Conservation (phyloP, 2,797 vertebrate genomes). For the Anguilla pacifica region DNA sequence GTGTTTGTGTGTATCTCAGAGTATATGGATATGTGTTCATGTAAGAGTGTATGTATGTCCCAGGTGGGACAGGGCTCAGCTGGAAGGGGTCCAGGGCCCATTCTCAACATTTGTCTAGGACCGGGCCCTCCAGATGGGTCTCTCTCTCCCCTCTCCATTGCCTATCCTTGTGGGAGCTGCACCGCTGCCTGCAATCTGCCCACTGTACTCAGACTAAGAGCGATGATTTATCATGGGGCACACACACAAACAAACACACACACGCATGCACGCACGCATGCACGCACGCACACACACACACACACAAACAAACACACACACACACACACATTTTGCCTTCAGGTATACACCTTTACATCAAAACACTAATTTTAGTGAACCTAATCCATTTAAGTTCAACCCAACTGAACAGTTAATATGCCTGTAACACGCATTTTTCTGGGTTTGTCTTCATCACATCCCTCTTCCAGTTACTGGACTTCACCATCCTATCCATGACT, state of each 20-base stretch:
- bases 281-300: neutral
- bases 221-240: neutral
- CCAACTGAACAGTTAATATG: neutral
- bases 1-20: too few relatives aligned
- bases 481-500: neutral
- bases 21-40: too few relatives aligned
- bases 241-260: too few relatives aligned
- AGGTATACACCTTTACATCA: neutral
- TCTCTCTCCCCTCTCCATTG: constrained; percentile 31
- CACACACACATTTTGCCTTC: too few relatives aligned
- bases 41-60: neutral
- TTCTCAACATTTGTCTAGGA: constrained; percentile 11
- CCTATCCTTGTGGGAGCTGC: constrained; percentile 18
- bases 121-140: constrained; percentile 49
- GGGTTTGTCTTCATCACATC: neutral
- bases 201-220: neutral
- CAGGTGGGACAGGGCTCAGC: too few relatives aligned
- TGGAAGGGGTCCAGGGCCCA: too few relatives aligned
- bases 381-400: neutral
- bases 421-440: neutral
- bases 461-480: neutral
- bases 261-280: too few relatives aligned
- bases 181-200: neutral
- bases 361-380: neutral
- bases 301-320: neutral